Conservation (phyloP, 2,113 vertebrate genomes). For the Pelusios castaneus region DNA sequence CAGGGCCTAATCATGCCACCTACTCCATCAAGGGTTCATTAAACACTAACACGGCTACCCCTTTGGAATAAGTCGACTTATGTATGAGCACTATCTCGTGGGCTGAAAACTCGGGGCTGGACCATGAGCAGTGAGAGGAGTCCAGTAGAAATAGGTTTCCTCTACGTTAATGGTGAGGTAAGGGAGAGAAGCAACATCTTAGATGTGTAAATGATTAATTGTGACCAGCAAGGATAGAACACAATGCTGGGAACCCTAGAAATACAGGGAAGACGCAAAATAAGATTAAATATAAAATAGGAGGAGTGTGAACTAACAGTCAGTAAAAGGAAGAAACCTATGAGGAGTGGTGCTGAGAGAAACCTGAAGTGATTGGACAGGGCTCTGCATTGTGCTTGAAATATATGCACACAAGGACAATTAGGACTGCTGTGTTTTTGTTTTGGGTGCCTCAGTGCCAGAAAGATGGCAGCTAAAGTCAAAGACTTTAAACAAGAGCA, state of each 20-base stretch:
- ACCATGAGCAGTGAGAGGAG: neutral
- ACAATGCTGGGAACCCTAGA: neutral
- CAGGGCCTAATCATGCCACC: no score
- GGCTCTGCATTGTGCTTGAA: neutral
- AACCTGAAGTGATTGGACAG: neutral
- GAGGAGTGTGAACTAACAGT: neutral
- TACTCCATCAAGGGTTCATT: no score
- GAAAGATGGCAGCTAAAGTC: neutral
- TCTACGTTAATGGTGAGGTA: neutral
- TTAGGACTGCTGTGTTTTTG: neutral
- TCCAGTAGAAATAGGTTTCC: neutral
- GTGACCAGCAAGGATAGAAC: neutral
- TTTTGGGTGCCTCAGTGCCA: neutral
- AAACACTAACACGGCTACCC: no score
- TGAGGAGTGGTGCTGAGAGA: neutral
- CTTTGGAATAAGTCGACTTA: no score
- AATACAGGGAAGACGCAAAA: conserved; percentile 15
- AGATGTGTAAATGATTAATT: neutral
- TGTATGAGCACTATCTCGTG: neutral
- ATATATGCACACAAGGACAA: rapidly evolving
- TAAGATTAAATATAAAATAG: neutral
- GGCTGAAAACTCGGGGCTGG: neutral
- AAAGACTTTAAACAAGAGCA: neutral
- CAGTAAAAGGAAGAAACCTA: neutral
- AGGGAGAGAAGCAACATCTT: neutral